A percentile compares a stretch with the other conserved stretches of the same genome.
These are phyloP conservation scores for Carcharodon carcharias DNA, from an alignment of 2,797 vertebrate genomes.

Conservation along the genomic window DNA sequence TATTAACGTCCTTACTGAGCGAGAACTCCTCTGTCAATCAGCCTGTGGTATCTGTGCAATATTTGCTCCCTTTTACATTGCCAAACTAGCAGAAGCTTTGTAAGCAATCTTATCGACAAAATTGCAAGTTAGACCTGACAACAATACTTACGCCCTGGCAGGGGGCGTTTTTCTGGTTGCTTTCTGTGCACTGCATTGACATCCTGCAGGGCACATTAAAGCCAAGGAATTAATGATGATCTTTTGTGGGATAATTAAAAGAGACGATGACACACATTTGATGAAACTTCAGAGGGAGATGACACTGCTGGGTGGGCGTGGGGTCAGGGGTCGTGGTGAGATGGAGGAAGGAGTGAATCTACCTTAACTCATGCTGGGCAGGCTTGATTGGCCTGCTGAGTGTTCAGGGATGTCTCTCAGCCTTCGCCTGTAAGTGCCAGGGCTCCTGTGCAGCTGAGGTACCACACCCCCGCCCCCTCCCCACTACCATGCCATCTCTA, in stretches of 20 bases:
- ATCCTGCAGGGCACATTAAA: conserved; percentile 75
- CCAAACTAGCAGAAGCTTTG: neutral
- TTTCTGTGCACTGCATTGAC: conserved; percentile 53
- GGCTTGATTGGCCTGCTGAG: conserved; percentile 90
- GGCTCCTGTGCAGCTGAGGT: conserved; percentile 68
- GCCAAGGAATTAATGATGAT: conserved; percentile 91
- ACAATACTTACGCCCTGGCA: neutral
- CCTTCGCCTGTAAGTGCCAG: conserved; percentile 80
- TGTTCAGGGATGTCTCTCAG: conserved; percentile 61
- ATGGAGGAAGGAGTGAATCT: conserved; percentile 60
- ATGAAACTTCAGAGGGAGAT: conserved; percentile 79
- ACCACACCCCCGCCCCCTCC: neutral
- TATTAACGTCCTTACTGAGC: neutral
- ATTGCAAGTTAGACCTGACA: neutral
- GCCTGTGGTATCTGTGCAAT: neutral
- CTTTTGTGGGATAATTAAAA: conserved; percentile 81
- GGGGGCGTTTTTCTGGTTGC: conserved; percentile 51
- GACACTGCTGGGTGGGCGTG: conserved; percentile 59
- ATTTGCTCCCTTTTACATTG: too few species aligned
- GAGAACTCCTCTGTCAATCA: neutral
- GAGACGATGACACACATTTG: conserved; percentile 70
- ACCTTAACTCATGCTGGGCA: conserved; percentile 67
- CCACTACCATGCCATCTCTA: neutral
- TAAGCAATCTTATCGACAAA: neutral
- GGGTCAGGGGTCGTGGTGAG: conserved; percentile 54